phyloP scores from a whole-genome alignment of 1,140 invertebrate genomes.

The Scaptomyza graminum region DNA sequence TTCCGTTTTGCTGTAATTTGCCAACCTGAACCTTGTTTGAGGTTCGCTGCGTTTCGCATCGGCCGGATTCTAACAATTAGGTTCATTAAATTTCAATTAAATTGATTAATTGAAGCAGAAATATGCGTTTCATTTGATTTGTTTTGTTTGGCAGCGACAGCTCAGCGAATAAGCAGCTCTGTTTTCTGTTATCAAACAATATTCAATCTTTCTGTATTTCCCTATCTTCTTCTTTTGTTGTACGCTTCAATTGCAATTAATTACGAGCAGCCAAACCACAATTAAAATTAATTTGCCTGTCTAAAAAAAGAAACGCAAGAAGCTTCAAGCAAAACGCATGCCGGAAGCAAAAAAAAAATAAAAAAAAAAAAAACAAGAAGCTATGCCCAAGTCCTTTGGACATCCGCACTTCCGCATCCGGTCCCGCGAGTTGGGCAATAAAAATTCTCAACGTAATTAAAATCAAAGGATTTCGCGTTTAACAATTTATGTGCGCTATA shows the following conservation, averaged over 20 bases:
- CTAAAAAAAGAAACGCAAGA: constrained; percentile 34
- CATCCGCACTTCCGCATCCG: constrained; percentile 26
- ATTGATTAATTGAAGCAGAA: constrained; percentile 82
- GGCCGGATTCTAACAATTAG: constrained; percentile 69
- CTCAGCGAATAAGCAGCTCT: not conserved
- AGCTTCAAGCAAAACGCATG: constrained; percentile 15
- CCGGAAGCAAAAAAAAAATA: constrained; percentile 18
- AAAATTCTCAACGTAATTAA: constrained; percentile 81
- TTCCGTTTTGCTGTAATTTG: constrained; percentile 21
- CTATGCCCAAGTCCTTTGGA: constrained; percentile 32
- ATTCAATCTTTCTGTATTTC: not conserved
- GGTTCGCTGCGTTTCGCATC: constrained; percentile 37
- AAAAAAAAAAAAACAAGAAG: constrained; percentile 28
- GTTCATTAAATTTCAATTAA: constrained; percentile 82
- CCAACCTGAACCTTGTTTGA: constrained; percentile 24
- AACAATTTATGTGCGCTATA: constrained; percentile 82
- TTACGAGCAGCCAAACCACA: constrained; percentile 77
- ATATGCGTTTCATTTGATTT: constrained; percentile 83
- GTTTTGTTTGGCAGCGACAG: constrained; percentile 66
- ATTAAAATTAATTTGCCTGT: constrained; percentile 82
- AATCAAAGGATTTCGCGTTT: constrained; percentile 83
- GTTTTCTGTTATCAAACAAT: not conserved
- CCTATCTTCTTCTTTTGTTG: constrained; percentile 19
- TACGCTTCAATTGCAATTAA: constrained; percentile 69
- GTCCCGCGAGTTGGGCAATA: constrained; percentile 60